These are phyloP conservation scores for Peromyscus nudipes DNA, from an alignment of 2,797 vertebrate genomes.

Conservation along the genomic window DNA sequence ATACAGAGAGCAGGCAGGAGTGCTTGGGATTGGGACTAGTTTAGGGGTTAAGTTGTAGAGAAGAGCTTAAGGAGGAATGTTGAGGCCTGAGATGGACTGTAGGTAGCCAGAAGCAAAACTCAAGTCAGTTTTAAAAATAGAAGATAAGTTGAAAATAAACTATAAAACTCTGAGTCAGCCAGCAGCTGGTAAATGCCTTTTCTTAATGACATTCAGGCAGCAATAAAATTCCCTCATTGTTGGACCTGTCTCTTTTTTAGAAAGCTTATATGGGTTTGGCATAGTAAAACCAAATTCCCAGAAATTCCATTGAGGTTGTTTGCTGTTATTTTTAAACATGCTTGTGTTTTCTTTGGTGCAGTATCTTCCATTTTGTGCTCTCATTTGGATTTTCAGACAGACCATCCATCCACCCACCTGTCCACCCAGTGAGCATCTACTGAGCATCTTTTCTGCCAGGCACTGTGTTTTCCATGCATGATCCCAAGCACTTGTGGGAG, in stretches of 20 bases:
- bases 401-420: not conserved
- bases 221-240: constrained; percentile 44
- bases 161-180: constrained; percentile 55
- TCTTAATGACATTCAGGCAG: constrained; percentile 53
- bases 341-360: not conserved
- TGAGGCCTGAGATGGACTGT: constrained; percentile 27
- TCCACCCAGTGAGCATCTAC: not conserved
- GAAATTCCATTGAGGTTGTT: constrained; percentile 14
- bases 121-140: constrained; percentile 70
- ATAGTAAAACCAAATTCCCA: constrained; percentile 57
- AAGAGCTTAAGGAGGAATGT: constrained; percentile 4
- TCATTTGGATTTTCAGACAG: constrained; percentile 42
- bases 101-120: constrained; percentile 46
- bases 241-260: constrained; percentile 17
- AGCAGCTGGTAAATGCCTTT: constrained; percentile 59
- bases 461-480: not conserved
- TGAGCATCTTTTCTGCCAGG: not conserved
- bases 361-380: not conserved
- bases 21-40: constrained; percentile 32
- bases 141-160: constrained; percentile 74
- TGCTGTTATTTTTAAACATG: constrained; percentile 31
- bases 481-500: not conserved
- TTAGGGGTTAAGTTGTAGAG: constrained; percentile 49
- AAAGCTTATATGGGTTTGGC: not conserved
- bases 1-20: not conserved